Conservation (phyloP, 2,797 vertebrate genomes). For the Hapalemur alaotrensis region DNA sequence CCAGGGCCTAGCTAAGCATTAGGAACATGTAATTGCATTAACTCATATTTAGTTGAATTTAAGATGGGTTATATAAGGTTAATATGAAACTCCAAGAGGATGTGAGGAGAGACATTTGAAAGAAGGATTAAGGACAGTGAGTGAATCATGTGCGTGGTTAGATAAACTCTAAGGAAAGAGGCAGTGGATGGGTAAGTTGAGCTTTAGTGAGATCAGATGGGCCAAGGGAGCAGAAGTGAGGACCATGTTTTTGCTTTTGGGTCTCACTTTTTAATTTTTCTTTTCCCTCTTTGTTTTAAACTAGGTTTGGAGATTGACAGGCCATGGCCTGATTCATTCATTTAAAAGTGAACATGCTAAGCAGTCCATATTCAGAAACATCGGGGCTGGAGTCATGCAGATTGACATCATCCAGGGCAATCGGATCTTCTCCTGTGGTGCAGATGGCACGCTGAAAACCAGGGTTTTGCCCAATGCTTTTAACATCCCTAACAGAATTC, state of each 20-base stretch:
- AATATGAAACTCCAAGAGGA: neutral
- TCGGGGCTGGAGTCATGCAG: constrained; percentile 96
- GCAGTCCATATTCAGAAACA: constrained; percentile 98
- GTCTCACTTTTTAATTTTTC: neutral
- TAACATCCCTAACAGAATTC: constrained; percentile 92
- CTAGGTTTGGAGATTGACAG: constrained; percentile 96
- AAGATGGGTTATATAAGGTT: neutral
- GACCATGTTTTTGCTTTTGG: neutral
- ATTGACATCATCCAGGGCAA: constrained; percentile 93
- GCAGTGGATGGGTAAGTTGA: neutral
- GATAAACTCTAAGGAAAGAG: neutral
- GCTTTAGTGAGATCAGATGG: neutral
- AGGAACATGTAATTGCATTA: neutral
- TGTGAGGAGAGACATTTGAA: neutral
- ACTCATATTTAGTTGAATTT: neutral
- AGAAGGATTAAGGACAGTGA: neutral
- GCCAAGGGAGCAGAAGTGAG: neutral
- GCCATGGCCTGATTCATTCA: constrained; percentile 95
- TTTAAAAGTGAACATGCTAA: constrained; percentile 97
- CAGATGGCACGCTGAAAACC: constrained; percentile 98
- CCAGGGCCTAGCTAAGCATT: neutral
- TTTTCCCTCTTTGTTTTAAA: constrained; percentile 51
- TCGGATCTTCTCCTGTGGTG: constrained; percentile 98
- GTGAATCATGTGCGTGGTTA: neutral
- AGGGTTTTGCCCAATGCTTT: constrained; percentile 95